A percentile compares a stretch with the other conserved stretches of the same genome.
These are phyloP conservation scores for Micropoecilia bifurca DNA, from an alignment of 2,797 vertebrate species.

Conservation along the genomic window DNA sequence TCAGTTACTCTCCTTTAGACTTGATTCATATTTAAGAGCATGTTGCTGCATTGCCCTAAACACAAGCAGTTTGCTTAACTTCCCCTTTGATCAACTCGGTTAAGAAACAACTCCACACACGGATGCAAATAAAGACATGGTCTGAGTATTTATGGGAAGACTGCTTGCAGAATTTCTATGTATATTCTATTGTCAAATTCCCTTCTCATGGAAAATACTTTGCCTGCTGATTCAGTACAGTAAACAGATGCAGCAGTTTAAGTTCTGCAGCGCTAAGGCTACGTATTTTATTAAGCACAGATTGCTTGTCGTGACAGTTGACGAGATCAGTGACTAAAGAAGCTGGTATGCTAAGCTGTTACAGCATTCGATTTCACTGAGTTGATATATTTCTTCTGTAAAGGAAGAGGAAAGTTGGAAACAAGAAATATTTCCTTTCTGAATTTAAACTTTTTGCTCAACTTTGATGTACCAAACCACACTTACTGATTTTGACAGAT, in stretches of 20 bases:
- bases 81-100: slow-evolving; percentile 36
- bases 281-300: not conserved
- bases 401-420: slow-evolving; percentile 38
- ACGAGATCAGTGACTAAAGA: not conserved
- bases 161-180: not conserved
- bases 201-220: not conserved
- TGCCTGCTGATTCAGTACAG: not conserved
- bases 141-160: not conserved
- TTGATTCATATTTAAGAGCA: slow-evolving; percentile 63
- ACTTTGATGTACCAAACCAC: not conserved
- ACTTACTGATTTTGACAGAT: too few species aligned
- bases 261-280: not conserved
- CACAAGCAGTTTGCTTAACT: slow-evolving; percentile 25
- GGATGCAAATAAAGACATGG: slow-evolving; percentile 8
- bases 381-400: slow-evolving; percentile 10
- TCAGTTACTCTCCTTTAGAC: slow-evolving; percentile 48
- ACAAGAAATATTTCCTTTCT: not conserved
- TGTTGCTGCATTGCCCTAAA: slow-evolving; percentile 31
- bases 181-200: not conserved
- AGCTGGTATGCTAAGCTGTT: not conserved
- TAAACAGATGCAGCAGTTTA: not conserved
- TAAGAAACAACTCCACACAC: slow-evolving; percentile 7
- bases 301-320: not conserved
- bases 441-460: not conserved
- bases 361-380: not conserved